These are phyloP conservation scores for Narcine bancroftii DNA, from an alignment of 2,113 vertebrate species.

Conservation along the genomic window DNA sequence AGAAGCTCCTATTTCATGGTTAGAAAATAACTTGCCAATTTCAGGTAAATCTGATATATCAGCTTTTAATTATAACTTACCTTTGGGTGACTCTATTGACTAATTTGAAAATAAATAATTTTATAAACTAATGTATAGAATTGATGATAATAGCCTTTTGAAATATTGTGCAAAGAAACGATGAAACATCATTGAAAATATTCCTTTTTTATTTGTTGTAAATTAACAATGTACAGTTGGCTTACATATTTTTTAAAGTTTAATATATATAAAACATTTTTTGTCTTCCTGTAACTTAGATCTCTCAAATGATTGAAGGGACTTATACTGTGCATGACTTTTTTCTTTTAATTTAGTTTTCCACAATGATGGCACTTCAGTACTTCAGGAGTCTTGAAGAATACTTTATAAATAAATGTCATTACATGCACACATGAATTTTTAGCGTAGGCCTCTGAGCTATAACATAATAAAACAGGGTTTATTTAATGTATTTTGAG, in stretches of 20 bases:
- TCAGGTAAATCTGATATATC: conserved; percentile 30
- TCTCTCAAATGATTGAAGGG: background rate
- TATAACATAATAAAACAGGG: background rate
- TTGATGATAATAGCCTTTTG: too few species aligned
- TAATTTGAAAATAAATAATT: background rate
- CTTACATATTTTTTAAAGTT: background rate
- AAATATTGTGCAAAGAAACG: background rate
- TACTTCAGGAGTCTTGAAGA: background rate
- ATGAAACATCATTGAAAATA: background rate
- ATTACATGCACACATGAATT: background rate
- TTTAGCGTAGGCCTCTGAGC: background rate
- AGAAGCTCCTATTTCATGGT: background rate
- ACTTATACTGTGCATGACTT: background rate
- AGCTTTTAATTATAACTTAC: background rate
- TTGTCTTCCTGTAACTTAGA: background rate
- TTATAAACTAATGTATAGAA: background rate
- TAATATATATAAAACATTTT: background rate
- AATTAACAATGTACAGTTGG: background rate
- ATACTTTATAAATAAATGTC: background rate
- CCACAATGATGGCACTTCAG: background rate
- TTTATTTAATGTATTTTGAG: background rate
- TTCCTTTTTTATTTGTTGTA: background rate
- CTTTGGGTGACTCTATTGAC: background rate
- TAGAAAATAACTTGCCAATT: background rate
- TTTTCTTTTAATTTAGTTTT: background rate